Percentiles rank a stretch among this genome's conserved stretches.
These are phyloP conservation scores for Toxotes chatareus DNA, from an alignment of 2,113 vertebrate species.

Conservation along the genomic window DNA sequence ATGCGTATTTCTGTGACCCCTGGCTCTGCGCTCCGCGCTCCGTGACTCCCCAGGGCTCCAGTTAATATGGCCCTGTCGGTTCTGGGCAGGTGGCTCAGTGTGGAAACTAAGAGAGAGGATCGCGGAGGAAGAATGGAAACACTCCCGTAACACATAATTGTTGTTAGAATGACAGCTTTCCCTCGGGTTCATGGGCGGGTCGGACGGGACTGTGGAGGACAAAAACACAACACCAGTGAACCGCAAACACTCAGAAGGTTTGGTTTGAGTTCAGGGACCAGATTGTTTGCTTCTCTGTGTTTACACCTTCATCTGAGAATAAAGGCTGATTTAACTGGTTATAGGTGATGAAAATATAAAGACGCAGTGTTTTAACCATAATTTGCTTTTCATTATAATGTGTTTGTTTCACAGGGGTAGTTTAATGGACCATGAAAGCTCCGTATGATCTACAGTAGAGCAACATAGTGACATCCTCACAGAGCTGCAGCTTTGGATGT, in stretches of 20 bases:
- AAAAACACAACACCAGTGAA: not conserved
- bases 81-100: slow-evolving; percentile 29
- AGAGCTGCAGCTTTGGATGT: not conserved
- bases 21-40: slow-evolving; percentile 14
- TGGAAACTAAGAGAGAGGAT: slow-evolving; percentile 8
- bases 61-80: not conserved
- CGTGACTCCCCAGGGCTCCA: not conserved
- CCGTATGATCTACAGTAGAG: no score
- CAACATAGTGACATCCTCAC: no score
- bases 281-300: no score
- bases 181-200: not conserved
- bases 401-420: no score
- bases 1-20: slow-evolving; percentile 33
- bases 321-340: no score
- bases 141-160: not conserved
- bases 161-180: not conserved
- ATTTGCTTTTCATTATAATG: no score
- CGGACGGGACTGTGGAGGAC: not conserved
- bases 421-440: no score
- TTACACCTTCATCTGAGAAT: not conserved
- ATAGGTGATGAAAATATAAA: no score
- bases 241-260: not conserved
- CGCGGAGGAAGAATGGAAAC: not conserved
- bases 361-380: no score
- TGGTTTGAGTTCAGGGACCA: not conserved